These are phyloP conservation scores for Patella depressa DNA, from an alignment of 2,888 invertebrate genomes.

Conservation along the genomic window DNA sequence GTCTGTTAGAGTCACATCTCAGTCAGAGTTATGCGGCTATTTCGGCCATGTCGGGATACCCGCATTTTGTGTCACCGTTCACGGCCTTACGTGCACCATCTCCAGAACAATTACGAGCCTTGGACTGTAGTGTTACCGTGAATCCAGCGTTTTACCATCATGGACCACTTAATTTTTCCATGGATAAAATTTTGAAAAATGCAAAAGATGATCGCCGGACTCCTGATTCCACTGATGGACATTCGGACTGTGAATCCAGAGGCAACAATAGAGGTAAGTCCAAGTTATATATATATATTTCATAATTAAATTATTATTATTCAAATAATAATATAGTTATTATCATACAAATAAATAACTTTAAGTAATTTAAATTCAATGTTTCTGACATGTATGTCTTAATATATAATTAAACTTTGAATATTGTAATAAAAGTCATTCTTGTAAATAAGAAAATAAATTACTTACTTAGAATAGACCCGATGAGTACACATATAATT, in stretches of 20 bases:
- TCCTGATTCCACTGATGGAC: background rate
- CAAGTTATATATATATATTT: too few species aligned
- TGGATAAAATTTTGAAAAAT: constrained; percentile 20
- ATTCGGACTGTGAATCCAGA: constrained; percentile 6
- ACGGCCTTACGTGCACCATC: constrained; percentile 14
- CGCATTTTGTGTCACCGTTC: constrained; percentile 19
- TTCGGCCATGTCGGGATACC: constrained; percentile 22
- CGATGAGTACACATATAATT: too few species aligned
- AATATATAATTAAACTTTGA: too few species aligned
- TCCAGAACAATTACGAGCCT: constrained; percentile 37
- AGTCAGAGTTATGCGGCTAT: constrained; percentile 24
- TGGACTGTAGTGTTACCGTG: constrained; percentile 36
- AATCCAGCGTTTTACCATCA: constrained; percentile 17
- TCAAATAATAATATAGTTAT: background rate
- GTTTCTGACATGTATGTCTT: too few species aligned
- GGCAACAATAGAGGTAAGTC: background rate
- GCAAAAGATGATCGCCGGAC: background rate
- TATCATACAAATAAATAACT: too few species aligned
- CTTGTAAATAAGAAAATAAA: too few species aligned
- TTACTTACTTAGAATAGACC: too few species aligned
- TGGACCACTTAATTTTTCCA: constrained; percentile 21
- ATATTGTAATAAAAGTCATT: too few species aligned
- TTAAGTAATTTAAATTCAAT: too few species aligned
- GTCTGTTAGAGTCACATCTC: constrained; percentile 16
- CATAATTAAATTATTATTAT: background rate